phyloP scores from a whole-genome alignment of 2,888 invertebrate species.

The Tridacna gigas region DNA sequence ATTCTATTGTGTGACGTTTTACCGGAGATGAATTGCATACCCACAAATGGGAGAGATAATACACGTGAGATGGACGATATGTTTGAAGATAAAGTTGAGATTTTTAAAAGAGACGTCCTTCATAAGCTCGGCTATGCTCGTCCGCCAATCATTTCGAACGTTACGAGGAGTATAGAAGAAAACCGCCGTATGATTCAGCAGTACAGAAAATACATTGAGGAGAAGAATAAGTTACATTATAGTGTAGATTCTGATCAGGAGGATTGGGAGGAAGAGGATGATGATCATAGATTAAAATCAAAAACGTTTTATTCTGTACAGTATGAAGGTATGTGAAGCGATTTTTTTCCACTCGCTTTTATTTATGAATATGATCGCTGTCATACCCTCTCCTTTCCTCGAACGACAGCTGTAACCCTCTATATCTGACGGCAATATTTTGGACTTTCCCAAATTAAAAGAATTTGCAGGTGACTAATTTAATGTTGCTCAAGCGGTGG shows the following conservation, averaged over 20 bases:
- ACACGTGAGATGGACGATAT: neutral
- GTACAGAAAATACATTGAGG: constrained; percentile 63
- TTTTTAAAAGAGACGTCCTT: constrained; percentile 65
- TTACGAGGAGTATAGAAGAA: constrained; percentile 63
- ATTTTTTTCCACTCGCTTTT: no score
- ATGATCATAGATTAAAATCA: constrained; percentile 44
- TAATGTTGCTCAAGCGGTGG: no score
- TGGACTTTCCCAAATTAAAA: neutral
- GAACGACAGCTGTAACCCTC: no score
- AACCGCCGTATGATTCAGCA: constrained; percentile 64
- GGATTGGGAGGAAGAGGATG: constrained; percentile 30
- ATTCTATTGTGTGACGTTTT: constrained; percentile 7
- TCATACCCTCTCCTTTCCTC: no score
- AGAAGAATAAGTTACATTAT: constrained; percentile 30
- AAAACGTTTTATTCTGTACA: constrained; percentile 55
- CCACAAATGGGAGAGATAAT: neutral
- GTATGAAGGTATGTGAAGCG: constrained; percentile 51
- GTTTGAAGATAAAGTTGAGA: constrained; percentile 58
- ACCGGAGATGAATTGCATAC: neutral
- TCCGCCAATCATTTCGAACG: constrained; percentile 54
- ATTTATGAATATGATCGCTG: no score
- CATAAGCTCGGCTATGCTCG: constrained; percentile 57
- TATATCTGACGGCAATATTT: neutral
- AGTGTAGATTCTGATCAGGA: constrained; percentile 5
- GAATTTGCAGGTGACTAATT: neutral